phyloP scores from a whole-genome alignment of 2,113 vertebrate genomes.

The Nymphicus hollandicus region DNA sequence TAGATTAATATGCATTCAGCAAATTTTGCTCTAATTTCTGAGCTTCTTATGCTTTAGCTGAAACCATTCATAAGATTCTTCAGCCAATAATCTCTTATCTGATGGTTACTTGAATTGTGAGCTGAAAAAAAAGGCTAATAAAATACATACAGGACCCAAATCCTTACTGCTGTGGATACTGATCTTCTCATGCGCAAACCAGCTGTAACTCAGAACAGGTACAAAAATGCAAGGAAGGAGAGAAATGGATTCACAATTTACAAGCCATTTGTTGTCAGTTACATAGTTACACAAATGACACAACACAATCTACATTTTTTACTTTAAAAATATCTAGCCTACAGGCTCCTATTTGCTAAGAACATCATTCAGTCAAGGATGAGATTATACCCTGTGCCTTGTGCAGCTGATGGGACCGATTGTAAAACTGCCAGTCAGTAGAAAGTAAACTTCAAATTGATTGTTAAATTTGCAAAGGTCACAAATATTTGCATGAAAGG shows the following conservation, averaged over 20 bases:
- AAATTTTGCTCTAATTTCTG: background rate
- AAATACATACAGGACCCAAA: background rate
- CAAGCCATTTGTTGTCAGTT: background rate
- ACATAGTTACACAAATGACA: background rate
- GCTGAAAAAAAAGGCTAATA: background rate
- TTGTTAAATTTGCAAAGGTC: background rate
- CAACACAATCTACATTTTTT: background rate
- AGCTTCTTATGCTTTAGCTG: background rate
- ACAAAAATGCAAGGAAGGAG: background rate
- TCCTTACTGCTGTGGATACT: background rate
- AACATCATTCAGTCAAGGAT: background rate
- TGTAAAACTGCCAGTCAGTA: background rate
- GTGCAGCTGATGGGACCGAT: background rate
- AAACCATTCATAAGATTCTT: background rate
- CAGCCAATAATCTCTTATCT: background rate
- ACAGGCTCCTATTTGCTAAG: background rate
- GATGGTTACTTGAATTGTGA: background rate
- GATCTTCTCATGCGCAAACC: background rate
- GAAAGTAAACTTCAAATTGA: background rate
- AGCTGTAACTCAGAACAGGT: background rate
- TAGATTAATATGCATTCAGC: background rate
- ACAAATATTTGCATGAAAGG: background rate
- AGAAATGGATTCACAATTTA: background rate
- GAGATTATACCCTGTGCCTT: background rate
- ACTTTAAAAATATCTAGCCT: background rate